Percentiles rank a stretch among this genome's conserved stretches.
Evolutionary conservation across 2,888 invertebrate genomes (phyloP).

Genomic region (Himalopsyche kuldschensis): DNA sequence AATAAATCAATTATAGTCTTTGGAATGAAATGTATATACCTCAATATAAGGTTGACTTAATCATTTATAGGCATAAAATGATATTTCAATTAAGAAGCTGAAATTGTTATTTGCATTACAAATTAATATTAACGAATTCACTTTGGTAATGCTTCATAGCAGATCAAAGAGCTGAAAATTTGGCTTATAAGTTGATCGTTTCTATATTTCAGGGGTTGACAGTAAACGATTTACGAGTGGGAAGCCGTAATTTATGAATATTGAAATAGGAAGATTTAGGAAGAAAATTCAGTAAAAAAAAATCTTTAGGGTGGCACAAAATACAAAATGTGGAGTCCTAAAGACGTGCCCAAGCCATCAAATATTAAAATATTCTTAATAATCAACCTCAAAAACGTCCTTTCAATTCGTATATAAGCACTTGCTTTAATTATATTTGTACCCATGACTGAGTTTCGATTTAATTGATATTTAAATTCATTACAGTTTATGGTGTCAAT

Average conservation of each 20-base stretch:
- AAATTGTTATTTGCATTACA: not conserved
- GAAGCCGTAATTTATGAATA: not conserved
- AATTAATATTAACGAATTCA: constrained; percentile 37
- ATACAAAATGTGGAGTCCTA: too few relatives aligned
- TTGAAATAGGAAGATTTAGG: not conserved
- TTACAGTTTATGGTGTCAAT: too few relatives aligned
- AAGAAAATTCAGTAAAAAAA: not conserved
- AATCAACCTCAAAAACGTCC: too few relatives aligned
- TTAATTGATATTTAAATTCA: too few relatives aligned
- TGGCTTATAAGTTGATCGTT: constrained; percentile 31
- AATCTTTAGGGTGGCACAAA: too few relatives aligned
- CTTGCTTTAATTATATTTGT: too few relatives aligned
- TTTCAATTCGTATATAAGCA: too few relatives aligned
- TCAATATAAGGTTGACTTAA: not conserved
- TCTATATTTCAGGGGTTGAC: constrained; percentile 6
- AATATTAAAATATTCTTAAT: too few relatives aligned
- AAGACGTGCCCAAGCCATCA: too few relatives aligned
- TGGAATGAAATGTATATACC: not conserved
- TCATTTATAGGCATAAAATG: not conserved
- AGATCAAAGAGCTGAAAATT: constrained; percentile 35
- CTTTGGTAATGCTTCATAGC: constrained; percentile 20
- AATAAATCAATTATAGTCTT: not conserved
- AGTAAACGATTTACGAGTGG: too few relatives aligned
- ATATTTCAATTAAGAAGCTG: not conserved
- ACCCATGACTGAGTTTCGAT: too few relatives aligned